Base-by-base conservation (phyloP, 2,888 invertebrate genomes). In the Volucella bombylans region DNA sequence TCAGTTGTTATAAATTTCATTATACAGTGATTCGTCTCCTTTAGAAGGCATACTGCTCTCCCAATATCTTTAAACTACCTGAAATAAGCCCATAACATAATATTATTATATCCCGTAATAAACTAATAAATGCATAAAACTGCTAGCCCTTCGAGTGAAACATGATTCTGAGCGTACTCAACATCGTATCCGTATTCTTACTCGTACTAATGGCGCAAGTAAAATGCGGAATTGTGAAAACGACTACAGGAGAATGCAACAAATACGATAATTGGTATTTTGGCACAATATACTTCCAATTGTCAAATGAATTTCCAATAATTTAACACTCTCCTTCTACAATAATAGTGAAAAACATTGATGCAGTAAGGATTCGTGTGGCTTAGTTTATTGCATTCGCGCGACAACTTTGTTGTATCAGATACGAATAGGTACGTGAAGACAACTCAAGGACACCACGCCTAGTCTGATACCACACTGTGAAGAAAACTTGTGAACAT, bases 401-500 rank as follows among this genome's bases (percentile, higher is more conserved):
- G 86, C 86, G 86, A 72, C 85, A 52, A 73, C 62, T 72, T 59
- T 61, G 38, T 73, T 41, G 15, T 50, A 23, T 18, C 8, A 41
- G 49, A 64, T 23, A 38, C 14, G 2, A 65, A 62, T 55, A 23
- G n/a, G 49, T 50, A 61, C 6, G 14, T n/a, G 54, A 18, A 2
- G 38, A 9, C 47, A 38, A 59, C 61, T 69, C 81, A 86, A 86
- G 86, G 82, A 73, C 82, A 86, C 15, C n/a, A 8, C 15, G 54
- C 49, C 14, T 6, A 31, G 31, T 57, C 79, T 62, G 74, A 82
- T 85, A 86, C 89, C 90, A 88, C 87, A 88, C 89, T 86, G 90
- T 88, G 90, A 86, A 89, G 88, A 90, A 90, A 90, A 90, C 89
- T 89, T 89, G 89, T 79, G 87, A 88, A 86, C 88, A 89, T 88